Conservation (phyloP, 2,113 vertebrate species). For the Perccottus glenii region DNA sequence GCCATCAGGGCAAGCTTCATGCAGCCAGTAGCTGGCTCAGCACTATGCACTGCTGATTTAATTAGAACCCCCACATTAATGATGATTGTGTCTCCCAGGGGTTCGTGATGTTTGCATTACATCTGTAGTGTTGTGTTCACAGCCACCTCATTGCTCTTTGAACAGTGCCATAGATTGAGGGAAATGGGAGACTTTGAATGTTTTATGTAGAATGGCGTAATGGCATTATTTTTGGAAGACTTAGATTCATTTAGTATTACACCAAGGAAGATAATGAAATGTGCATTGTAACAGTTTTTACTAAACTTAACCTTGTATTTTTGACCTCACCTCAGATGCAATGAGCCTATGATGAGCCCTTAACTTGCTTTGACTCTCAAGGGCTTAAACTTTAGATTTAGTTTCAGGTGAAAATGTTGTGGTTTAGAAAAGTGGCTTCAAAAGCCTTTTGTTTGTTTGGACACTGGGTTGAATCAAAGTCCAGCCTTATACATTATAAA, state of each 20-base stretch:
- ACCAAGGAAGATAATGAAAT: not conserved
- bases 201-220: constrained; percentile 48
- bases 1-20: constrained; percentile 39
- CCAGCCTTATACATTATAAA: too few relatives aligned
- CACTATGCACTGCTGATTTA: constrained; percentile 58
- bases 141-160: constrained; percentile 47
- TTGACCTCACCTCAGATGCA: too few relatives aligned
- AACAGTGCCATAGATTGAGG: constrained; percentile 37
- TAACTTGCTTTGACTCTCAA: too few relatives aligned
- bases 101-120: constrained; percentile 56
- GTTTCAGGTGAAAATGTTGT: too few relatives aligned
- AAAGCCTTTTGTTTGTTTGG: not conserved
- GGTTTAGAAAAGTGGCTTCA: too few relatives aligned
- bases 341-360: too few relatives aligned
- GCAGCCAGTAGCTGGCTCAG: constrained; percentile 48
- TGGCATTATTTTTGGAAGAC: constrained; percentile 32
- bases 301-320: too few relatives aligned
- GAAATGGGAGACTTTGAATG: constrained; percentile 46
- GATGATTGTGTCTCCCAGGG: constrained; percentile 58
- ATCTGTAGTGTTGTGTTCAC: constrained; percentile 45
- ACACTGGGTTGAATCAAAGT: too few relatives aligned
- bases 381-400: too few relatives aligned
- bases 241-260: constrained; percentile 15
- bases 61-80: constrained; percentile 64
- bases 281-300: too few relatives aligned